These are phyloP conservation scores for Endotricha flammealis DNA, from an alignment of 2,888 invertebrate genomes.

Conservation along the genomic window DNA sequence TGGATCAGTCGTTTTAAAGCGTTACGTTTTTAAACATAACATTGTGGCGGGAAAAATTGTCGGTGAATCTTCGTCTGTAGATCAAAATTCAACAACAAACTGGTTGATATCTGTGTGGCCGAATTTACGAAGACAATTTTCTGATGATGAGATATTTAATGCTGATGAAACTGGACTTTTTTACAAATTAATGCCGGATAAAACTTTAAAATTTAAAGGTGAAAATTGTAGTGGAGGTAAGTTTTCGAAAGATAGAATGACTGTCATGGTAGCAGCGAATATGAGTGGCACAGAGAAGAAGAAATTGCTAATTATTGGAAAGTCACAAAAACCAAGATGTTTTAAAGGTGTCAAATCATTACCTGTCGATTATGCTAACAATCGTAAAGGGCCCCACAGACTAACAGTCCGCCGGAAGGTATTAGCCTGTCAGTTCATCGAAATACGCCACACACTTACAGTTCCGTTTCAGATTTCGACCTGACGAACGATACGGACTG, in stretches of 20 bases:
- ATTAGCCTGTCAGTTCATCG: too few species aligned
- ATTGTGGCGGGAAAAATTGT: slow-evolving; percentile 18
- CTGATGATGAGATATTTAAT: slow-evolving; percentile 13
- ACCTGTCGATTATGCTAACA: too few species aligned
- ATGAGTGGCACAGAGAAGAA: slow-evolving; percentile 14
- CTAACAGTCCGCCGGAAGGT: too few species aligned
- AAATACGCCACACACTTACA: too few species aligned
- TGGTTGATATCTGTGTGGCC: slow-evolving; percentile 19
- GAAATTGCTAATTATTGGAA: slow-evolving; percentile 15
- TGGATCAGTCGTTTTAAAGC: slow-evolving; percentile 21
- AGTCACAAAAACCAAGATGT: slow-evolving; percentile 3
- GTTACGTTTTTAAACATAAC: slow-evolving; percentile 22
- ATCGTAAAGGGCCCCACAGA: too few species aligned
- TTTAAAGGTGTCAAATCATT: too few species aligned
- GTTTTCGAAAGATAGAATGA: slow-evolving; percentile 13
- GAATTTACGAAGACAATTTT: slow-evolving; percentile 17
- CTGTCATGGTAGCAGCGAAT: slow-evolving; percentile 14
- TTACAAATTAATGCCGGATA: slow-evolving; percentile 13
- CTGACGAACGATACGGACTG: too few species aligned
- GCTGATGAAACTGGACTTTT: slow-evolving; percentile 8
- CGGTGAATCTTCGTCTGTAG: slow-evolving; percentile 17
- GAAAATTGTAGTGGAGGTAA: slow-evolving; percentile 13
- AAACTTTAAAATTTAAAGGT: slow-evolving; percentile 13
- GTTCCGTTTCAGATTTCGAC: too few species aligned
- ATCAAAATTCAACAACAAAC: slow-evolving; percentile 21